These are phyloP conservation scores for Ursus arctos DNA, from an alignment of 2,113 vertebrate genomes.

Conservation along the genomic window DNA sequence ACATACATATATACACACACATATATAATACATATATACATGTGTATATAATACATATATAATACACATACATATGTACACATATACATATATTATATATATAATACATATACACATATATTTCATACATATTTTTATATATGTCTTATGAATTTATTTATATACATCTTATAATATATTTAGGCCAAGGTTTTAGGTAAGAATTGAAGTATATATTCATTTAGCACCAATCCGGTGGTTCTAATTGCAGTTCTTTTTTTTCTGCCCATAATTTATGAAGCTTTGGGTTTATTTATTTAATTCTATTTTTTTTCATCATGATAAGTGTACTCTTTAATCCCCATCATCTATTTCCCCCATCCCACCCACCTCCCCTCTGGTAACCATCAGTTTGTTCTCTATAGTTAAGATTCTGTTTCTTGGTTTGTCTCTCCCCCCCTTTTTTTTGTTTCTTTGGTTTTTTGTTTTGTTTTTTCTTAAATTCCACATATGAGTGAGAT, in stretches of 20 bases:
- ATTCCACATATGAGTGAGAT: not conserved
- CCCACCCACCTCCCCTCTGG: not conserved
- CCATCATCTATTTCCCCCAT: not conserved
- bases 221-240: not conserved
- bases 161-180: not conserved
- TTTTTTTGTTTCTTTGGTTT: not conserved
- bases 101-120: no score
- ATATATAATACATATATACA: no score
- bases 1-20: no score
- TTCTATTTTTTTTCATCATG: not conserved
- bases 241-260: not conserved
- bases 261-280: not conserved
- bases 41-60: no score
- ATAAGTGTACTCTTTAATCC: not conserved
- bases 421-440: not conserved
- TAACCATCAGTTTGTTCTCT: not conserved
- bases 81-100: no score
- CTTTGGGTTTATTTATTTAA: not conserved
- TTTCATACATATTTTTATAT: not conserved
- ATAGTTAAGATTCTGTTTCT: not conserved
- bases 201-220: not conserved
- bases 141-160: constrained; percentile 1
- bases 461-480: not conserved
- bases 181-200: not conserved
- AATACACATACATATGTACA: no score